These are phyloP conservation scores for Ichneumon xanthorius DNA, from an alignment of 2,888 invertebrate species.

Conservation along the genomic window DNA sequence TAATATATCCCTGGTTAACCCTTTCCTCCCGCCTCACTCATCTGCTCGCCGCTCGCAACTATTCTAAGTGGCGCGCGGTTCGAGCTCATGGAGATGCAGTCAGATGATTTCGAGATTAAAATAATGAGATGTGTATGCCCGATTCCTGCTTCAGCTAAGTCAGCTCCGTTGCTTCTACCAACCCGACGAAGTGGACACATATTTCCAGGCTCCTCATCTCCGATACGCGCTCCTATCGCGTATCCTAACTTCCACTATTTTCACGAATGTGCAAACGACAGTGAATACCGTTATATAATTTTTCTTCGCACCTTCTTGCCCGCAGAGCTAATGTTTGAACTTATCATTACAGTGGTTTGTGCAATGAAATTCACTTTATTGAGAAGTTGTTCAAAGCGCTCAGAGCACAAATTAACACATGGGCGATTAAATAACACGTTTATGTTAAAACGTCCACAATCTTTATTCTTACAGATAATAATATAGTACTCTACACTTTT, in stretches of 20 bases:
- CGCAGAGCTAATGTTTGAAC: background rate
- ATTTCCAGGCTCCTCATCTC: slow-evolving; percentile 1
- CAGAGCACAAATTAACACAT: no score
- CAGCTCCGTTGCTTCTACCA: slow-evolving; percentile 4
- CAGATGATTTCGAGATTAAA: slow-evolving; percentile 69
- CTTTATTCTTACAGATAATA: no score
- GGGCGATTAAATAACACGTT: no score
- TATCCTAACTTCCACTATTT: background rate
- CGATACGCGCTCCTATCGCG: background rate
- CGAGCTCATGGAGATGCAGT: slow-evolving; percentile 57
- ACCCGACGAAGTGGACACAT: background rate
- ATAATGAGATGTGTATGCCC: slow-evolving; percentile 64
- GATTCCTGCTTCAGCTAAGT: slow-evolving; percentile 26
- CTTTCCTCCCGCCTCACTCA: slow-evolving; percentile 35
- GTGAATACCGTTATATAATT: background rate
- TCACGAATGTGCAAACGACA: background rate
- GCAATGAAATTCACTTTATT: background rate
- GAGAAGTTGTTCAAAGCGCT: background rate
- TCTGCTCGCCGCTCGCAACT: slow-evolving; percentile 33
- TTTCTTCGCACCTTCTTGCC: background rate
- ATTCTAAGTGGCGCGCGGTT: slow-evolving; percentile 39
- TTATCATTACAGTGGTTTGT: background rate
- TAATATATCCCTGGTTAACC: slow-evolving; percentile 63
- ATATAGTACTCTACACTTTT: no score
- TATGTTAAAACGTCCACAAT: no score